Base-by-base conservation (phyloP, 2,113 vertebrate genomes). In the Erinaceus europaeus region DNA sequence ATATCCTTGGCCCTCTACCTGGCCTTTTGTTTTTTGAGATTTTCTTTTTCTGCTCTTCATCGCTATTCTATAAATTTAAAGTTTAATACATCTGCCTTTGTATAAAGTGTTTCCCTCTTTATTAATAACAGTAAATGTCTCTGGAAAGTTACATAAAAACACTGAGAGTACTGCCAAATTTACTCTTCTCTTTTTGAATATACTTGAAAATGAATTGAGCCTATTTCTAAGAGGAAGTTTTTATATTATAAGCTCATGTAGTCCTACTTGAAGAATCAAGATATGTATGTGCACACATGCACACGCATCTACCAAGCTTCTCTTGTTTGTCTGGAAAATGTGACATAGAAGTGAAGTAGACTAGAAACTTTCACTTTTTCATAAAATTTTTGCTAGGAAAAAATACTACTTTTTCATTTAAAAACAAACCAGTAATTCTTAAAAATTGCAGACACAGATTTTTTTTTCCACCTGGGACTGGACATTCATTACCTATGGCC, bases 21-120 rank as follows among this genome's bases (percentile, higher is more conserved):
- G 20, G 5, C 59, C 46, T 65, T 76, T 80, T 59, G n/a, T 80
- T 65, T 65, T 25, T 40, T 50, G 10, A 77, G 46, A 38, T 61
- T 87, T 79, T 62, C 62, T 82, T 71, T 90, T 88, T 44, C 59
- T 83, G 62, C 55, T 68, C 42, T 91, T 14, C n/a, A 27, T 84
- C 29, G 61, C 25, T 80, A 11, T 53, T 81, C 3, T 32, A 18
- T 55, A 64, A 84, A 50, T 61, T 71, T 71, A 32, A 71, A 62
- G 34, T 71, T 38, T 36, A 55, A 57, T 53, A 10, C 38, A 50
- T 77, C 17, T 61, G 32, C 59, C 76, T 65, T 34, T 81, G 1
- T 55, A 23, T 50, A 76, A 67, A 84, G 46, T 80, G 12, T 75
- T 74, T 52, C n/a, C n/a, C n/a, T 74, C 29, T 91, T 88, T 76